Base-by-base conservation (phyloP, 2,113 vertebrate species). In the Macrotis lagotis region DNA sequence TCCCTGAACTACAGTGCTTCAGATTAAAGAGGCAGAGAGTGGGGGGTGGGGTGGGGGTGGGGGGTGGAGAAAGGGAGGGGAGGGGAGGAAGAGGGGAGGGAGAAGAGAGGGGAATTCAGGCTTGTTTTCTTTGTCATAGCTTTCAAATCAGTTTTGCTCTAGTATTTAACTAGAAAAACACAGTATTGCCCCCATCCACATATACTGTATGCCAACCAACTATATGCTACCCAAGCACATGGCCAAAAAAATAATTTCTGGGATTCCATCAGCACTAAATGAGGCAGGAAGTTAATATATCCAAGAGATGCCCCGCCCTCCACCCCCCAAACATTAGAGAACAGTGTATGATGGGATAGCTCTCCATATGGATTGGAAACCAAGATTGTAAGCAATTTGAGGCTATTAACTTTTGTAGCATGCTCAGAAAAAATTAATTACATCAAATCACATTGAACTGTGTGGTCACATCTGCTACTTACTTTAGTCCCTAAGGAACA, bases 381-480 rank as follows among this genome's bases (percentile, higher is more conserved):
- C 55, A 95, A 92, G 88, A 91, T 52, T 91, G 8, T 93, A 59
- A 94, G 83, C n/a, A 90, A 88, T 95, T 96, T 95, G 52, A 92
- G 92, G 31, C 95, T 66, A 92, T 48, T 95, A 59, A 91, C 19
- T 94, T 96, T 97, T 92, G 12, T 90, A 95, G 96, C 89, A 94
- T 88, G 51, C 51, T n/a, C 31, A 95, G 52, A 55, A 94, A 95
- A 98, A 97, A 97, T 96, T 93, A 97, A 97, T 96, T 91, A 93
- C 83, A 95, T 89, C 92, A 95, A 96, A 94, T 89, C 93, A 95
- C 91, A 96, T 66, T 88, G 92, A 50, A 90, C 49, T 94, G 89
- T 95, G 91, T 96, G 96, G 91, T 96, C 91, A 96, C 96, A 97
- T 96, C 95, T 97, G 97, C 96, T 96, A 94, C 94, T 91, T 94